Base-by-base conservation (phyloP, 2,113 vertebrate species). In the Mobula hypostoma region DNA sequence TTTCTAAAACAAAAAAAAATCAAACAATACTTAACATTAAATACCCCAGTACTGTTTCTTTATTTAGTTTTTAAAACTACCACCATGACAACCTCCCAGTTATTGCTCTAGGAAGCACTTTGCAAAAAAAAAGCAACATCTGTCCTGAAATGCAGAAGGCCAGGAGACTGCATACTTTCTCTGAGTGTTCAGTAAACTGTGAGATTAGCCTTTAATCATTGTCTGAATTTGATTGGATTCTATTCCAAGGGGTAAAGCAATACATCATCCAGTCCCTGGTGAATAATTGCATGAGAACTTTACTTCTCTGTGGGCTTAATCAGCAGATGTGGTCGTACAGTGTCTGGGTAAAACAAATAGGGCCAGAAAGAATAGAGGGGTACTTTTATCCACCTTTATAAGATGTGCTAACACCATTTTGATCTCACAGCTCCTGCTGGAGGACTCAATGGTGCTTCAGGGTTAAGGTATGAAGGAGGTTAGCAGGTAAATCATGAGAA, bases 171-270 rank as follows among this genome's bases (percentile, higher is more conserved):
- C 63, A 32, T 88, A 5, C 1, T 66, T 32, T 29, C 61, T 88
- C 14, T 66, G 27, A 4, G 4, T 19, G 5, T 66, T 29, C 1
- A 88, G 56, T 11, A 29, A 58, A 29, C 27, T 6, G 83, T 11
- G 85, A 88, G 85, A 63, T 61, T 56, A 87, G 83, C 27, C 29
- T 87, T 87, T 87, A 87, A 87, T 7, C 85, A 88, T n/a, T n/a
- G 85, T 27, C 61, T 88, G 11, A 29, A 66, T 88, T 88, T 14
- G 29, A 66, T n/a, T 61, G 9, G 24, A 61, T 7, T 66, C 1
- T 8, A 4, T 88, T n/a, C 29, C 85, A 32, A 32, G 83, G 27
- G 58, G 27, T 27, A 15, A 88, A 63, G 61, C 85, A 63, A 88
- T 66, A 88, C 58, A 88, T 56, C 36, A 40, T 21, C 21, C 80